These are phyloP conservation scores for Schizopygopsis pylzovi DNA, from an alignment of 2,797 vertebrate genomes.

Conservation along the genomic window DNA sequence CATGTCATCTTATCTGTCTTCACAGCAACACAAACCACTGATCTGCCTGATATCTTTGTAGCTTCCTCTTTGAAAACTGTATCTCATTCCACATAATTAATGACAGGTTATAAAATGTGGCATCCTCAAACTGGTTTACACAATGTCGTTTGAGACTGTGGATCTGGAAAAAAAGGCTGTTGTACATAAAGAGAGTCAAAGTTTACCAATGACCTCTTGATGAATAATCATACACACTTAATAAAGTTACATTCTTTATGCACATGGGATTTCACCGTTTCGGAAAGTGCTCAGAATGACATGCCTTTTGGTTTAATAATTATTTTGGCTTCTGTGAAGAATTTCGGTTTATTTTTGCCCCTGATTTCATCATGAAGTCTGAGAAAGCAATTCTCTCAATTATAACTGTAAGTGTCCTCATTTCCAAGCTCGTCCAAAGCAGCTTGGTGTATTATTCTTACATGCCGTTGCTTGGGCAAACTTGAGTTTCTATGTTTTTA, in stretches of 20 bases:
- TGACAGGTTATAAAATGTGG: constrained; percentile 9
- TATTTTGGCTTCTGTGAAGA: not conserved
- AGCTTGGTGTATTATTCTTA: not conserved
- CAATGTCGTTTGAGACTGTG: not conserved
- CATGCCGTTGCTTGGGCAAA: not conserved
- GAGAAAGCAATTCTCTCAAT: constrained; percentile 15
- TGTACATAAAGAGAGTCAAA: not conserved
- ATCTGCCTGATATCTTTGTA: constrained; percentile 14
- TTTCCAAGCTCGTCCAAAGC: not conserved
- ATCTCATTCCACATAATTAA: constrained; percentile 3
- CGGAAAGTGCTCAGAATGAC: not conserved
- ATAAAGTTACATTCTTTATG: not conserved
- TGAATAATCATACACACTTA: not conserved
- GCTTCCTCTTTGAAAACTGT: not conserved
- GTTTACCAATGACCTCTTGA: not conserved
- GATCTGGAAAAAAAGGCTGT: not conserved
- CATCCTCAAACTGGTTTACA: constrained; percentile 19
- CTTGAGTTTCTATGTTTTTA: not conserved
- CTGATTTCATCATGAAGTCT: not conserved
- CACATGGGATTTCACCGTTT: not conserved
- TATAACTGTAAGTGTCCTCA: not conserved
- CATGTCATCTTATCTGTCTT: constrained; percentile 14
- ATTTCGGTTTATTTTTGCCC: not conserved
- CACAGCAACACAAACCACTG: constrained; percentile 1
- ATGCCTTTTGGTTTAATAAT: not conserved